These are phyloP conservation scores for Nomada ruficornis DNA, from an alignment of 2,888 invertebrate species.

Conservation along the genomic window DNA sequence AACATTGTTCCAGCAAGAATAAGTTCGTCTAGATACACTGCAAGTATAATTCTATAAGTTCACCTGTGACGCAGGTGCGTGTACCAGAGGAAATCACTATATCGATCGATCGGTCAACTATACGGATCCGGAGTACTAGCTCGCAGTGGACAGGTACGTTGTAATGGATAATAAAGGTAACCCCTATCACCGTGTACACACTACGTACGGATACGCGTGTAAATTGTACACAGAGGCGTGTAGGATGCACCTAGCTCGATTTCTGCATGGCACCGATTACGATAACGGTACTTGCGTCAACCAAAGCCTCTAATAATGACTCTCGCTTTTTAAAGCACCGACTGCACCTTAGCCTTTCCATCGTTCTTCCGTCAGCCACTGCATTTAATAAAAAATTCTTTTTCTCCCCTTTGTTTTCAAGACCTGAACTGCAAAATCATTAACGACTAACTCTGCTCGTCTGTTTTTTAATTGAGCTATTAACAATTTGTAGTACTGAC, in stretches of 20 bases:
- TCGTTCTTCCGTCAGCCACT: not conserved
- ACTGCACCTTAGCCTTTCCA: constrained; percentile 13
- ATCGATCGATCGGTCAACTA: constrained; percentile 13
- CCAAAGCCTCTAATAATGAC: constrained; percentile 34
- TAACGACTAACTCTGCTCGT: no score
- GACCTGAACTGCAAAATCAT: no score
- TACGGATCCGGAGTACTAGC: not conserved
- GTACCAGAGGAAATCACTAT: not conserved
- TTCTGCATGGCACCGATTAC: constrained; percentile 48
- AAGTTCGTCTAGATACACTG: no score
- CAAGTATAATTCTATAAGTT: not conserved
- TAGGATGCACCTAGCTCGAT: constrained; percentile 58
- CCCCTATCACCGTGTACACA: constrained; percentile 7
- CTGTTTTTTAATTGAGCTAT: no score
- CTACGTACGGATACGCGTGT: constrained; percentile 31
- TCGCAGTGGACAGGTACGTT: not conserved
- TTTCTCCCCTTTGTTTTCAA: no score
- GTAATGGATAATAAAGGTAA: constrained; percentile 46
- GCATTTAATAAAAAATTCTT: not conserved
- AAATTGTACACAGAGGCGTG: constrained; percentile 60
- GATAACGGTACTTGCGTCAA: constrained; percentile 57
- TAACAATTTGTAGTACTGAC: no score
- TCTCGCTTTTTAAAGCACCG: constrained; percentile 25
- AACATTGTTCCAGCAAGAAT: no score
- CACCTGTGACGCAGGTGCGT: not conserved